Evolutionary conservation across 2,888 invertebrate genomes (phyloP), one percentile per base, ranked within the genome.

Genomic region (Pseudeuparius sepicola): DNA sequence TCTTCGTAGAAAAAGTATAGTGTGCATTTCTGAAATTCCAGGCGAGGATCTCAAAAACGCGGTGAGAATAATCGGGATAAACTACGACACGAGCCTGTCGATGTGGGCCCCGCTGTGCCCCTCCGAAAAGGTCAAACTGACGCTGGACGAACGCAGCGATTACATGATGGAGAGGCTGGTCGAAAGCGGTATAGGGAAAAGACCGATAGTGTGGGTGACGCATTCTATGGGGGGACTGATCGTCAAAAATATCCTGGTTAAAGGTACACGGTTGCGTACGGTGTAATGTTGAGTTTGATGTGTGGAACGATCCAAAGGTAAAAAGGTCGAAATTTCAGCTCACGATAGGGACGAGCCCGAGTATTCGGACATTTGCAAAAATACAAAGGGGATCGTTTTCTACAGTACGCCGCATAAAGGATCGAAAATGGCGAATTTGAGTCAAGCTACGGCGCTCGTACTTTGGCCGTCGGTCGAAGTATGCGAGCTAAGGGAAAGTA

Each of bases 201-300:
- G 82, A 37, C 89, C 90, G 1, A 71, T 90, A 15, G 72, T 94
- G 17, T 96, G 92, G 89, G 72, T 94, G 12, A 80, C 86, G 2
- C 96, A 96, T 66, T 94, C 94, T 2, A 93, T 94, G 92, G 96
- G 96, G 40, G 96, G 93, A 7, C 68, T 94, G 9, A 70, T 94
- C 27, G 84, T 89, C 0, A 94, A 94, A 63, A 74, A 85, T 54
- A 76, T 93, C 50, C 65, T 93, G 4, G 69, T 78, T 17, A 73
- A 80, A 60, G 71, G 73, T 71, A 49, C 37, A 46, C 41, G 30
- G 28, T n/a, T n/a, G n/a, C n/a, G n/a, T n/a, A n/a, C n/a, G n/a
- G n/a, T n/a, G n/a, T n/a, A n/a, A n/a, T n/a, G n/a, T n/a, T n/a
- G n/a, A n/a, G n/a, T n/a, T n/a, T n/a, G n/a, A n/a, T n/a, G n/a